Percentiles rank a stretch among this genome's conserved stretches.
Conservation (phyloP, 2,888 invertebrate species). For the Dasypolia templi region DNA sequence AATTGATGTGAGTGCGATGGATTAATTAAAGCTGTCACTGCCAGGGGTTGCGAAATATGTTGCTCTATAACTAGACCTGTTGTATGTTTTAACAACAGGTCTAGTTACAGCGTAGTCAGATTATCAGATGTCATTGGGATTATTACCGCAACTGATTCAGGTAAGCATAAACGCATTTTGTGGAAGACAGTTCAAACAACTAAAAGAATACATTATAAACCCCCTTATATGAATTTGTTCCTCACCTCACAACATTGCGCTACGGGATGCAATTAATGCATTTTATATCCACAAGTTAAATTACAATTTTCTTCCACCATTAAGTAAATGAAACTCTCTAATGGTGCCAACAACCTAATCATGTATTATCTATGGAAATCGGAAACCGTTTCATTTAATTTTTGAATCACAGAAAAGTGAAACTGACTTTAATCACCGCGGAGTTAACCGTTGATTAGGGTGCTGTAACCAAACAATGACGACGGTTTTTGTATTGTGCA, state of each 20-base stretch:
- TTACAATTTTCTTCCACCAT: constrained; percentile 36
- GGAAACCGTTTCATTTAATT: constrained; percentile 44
- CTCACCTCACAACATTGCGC: not conserved
- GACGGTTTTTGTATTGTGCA: constrained; percentile 12
- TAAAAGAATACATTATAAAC: not conserved
- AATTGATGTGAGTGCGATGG: constrained; percentile 6
- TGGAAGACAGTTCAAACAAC: not conserved
- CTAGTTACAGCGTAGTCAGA: not conserved
- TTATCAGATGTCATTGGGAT: not conserved
- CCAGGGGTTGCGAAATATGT: not conserved
- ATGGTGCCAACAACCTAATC: constrained; percentile 27
- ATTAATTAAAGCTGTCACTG: constrained; percentile 15
- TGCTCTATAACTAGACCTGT: too few species aligned
- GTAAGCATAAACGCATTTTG: not conserved
- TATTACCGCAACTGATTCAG: not conserved
- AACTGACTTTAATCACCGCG: constrained; percentile 51
- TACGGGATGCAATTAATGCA: constrained; percentile 15
- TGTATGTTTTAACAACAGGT: too few species aligned
- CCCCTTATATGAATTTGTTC: not conserved
- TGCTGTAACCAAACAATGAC: constrained; percentile 8
- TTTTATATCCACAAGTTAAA: constrained; percentile 2
- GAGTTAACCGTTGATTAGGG: constrained; percentile 31
- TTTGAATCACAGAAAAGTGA: constrained; percentile 54
- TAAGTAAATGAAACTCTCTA: constrained; percentile 44
- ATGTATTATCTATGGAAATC: constrained; percentile 58